Percentiles rank a stretch among this genome's conserved stretches.
Conservation (phyloP, 2,797 vertebrate genomes). For the Alosa sapidissima region DNA sequence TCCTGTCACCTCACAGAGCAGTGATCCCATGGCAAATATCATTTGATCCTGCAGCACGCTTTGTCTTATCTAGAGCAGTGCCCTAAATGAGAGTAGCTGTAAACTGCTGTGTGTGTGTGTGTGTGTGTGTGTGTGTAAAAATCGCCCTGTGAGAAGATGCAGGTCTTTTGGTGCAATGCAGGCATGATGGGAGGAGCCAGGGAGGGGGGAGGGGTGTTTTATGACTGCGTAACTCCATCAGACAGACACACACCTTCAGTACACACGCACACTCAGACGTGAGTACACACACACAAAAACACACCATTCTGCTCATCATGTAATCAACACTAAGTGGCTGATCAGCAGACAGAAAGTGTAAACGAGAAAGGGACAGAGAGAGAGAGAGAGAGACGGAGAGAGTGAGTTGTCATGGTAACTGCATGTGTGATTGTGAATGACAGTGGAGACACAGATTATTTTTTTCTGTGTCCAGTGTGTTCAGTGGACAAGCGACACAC, state of each 20-base stretch:
- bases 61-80: neutral
- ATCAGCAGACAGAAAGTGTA: neutral
- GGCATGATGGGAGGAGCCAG: constrained; percentile 37
- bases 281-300: neutral
- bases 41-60: neutral
- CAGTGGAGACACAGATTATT: neutral
- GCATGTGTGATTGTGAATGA: neutral
- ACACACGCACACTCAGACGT: neutral
- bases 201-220: constrained; percentile 16
- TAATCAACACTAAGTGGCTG: neutral
- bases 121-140: constrained; percentile 27
- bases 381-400: neutral
- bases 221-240: constrained; percentile 13
- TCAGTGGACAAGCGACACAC: neutral
- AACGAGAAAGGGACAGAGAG: neutral
- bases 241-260: constrained; percentile 1
- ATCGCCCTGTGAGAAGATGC: constrained; percentile 37
- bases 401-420: neutral
- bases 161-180: constrained; percentile 55
- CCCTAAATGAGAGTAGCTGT: constrained; percentile 23
- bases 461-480: neutral
- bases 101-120: constrained; percentile 28
- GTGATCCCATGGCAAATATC: neutral
- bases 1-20: neutral
- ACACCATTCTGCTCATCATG: neutral